Evolutionary conservation across 2,113 vertebrate species (phyloP), one percentile per base, ranked within the genome.

Genomic region (Nicator chloris): DNA sequence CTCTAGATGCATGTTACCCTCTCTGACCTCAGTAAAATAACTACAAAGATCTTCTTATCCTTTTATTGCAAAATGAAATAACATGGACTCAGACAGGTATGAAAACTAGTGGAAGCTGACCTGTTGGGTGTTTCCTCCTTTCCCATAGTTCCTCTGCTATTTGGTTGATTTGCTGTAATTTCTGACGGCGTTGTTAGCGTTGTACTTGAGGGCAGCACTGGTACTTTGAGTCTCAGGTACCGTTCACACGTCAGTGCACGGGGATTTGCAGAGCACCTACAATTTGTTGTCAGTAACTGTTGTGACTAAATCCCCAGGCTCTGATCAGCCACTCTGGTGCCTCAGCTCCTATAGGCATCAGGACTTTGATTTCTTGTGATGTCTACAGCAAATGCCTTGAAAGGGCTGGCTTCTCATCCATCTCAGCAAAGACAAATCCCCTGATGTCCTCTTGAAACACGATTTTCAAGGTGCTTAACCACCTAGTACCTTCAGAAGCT

Each of bases 281-380:
- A 71, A 59, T 51, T 92, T 8, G 5, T 88, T 88, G 78, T 88
- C 88, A 64, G 86, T 57, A 51, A 57, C 63, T 56, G 56, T n/a
- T 65, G 64, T 53, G 82, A 65, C 47, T 59, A 93, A 77, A 94
- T 83, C 92, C 80, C 51, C 0, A 6, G 15, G 68, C 88, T 96
- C 93, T 92, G 82, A 94, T 93, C 87, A 88, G 71, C 68, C 51
- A 28, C 85, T 73, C 21, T 16, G 59, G 79, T 86, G 68, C 56
- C 89, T 92, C 87, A 30, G 81, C 53, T 95, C 91, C 77, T 76
- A 76, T 66, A 70, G 87, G 87, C 59, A 24, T 79, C 54, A 63
- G 42, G 40, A 94, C 93, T 96, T 96, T 90, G 92, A 93, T 95
- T 95, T 94, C 92, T 88, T 94, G 50, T 82, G 87, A 94, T 78